A percentile compares a stretch with the other conserved stretches of the same genome.
Evolutionary conservation across 1,140 invertebrate species (phyloP).

Genomic region (Trachymyrmex cornetzi): DNA sequence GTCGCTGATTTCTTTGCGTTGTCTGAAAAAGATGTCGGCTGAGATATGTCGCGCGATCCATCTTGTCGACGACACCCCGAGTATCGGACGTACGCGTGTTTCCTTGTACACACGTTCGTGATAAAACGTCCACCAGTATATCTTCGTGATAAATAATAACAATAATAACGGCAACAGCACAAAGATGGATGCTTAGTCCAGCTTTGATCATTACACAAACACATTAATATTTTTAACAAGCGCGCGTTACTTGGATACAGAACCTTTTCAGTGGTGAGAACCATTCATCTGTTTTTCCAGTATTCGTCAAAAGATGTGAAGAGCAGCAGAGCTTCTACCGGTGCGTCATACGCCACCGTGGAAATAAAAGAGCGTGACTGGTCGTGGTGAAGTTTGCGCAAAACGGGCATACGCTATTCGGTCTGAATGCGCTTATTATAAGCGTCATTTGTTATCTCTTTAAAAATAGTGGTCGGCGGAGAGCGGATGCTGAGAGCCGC

Average conservation of each 20-base stretch:
- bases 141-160: not conserved
- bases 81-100: slow-evolving; percentile 48
- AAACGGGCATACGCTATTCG: slow-evolving; percentile 55
- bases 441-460: slow-evolving; percentile 82
- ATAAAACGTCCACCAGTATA: not conserved
- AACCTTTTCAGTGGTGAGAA: slow-evolving; percentile 15
- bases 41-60: slow-evolving; percentile 55
- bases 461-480: slow-evolving; percentile 76
- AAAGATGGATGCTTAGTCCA: not conserved
- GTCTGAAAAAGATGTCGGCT: slow-evolving; percentile 60
- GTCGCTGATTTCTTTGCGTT: slow-evolving; percentile 58
- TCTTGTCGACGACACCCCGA: slow-evolving; percentile 52
- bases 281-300: slow-evolving; percentile 3
- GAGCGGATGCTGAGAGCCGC: slow-evolving; percentile 36
- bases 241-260: not conserved
- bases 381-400: slow-evolving; percentile 54
- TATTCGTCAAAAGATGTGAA: slow-evolving; percentile 39
- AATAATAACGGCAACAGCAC: not conserved
- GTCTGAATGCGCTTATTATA: slow-evolving; percentile 79
- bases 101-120: not conserved
- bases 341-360: not conserved
- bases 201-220: not conserved
- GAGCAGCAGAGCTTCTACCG: not conserved
- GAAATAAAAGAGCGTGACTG: slow-evolving; percentile 62
- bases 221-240: slow-evolving; percentile 21